These are phyloP conservation scores for Ceratina japonica DNA, from an alignment of 1,140 invertebrate genomes.

Conservation along the genomic window DNA sequence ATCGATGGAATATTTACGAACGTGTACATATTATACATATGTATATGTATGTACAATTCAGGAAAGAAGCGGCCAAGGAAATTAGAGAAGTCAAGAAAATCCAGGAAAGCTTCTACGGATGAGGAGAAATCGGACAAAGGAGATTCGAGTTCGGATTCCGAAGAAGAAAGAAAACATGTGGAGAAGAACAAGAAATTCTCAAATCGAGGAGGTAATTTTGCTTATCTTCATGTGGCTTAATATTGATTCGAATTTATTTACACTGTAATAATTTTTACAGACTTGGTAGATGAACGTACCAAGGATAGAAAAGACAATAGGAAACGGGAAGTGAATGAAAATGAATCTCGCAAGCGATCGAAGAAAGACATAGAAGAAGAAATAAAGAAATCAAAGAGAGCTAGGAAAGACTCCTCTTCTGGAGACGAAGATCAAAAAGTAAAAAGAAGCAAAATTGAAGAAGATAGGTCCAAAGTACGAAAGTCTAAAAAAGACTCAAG, in stretches of 20 bases:
- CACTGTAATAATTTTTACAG: slow-evolving; percentile 46
- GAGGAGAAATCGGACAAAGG: slow-evolving; percentile 76
- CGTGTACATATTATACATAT: neutral
- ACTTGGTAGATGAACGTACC: slow-evolving; percentile 66
- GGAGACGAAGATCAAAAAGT: slow-evolving; percentile 83
- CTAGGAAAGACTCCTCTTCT: slow-evolving; percentile 82
- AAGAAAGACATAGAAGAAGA: slow-evolving; percentile 77
- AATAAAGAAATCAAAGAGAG: slow-evolving; percentile 79
- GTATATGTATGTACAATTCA: slow-evolving; percentile 45
- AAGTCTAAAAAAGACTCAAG: slow-evolving; percentile 80
- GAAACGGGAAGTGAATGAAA: slow-evolving; percentile 77
- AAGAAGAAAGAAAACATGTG: slow-evolving; percentile 71
- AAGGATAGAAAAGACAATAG: slow-evolving; percentile 75
- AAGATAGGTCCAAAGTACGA: slow-evolving; percentile 79
- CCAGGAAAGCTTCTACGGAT: slow-evolving; percentile 72
- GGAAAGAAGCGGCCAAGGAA: slow-evolving; percentile 76
- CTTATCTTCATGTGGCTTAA: slow-evolving; percentile 4
- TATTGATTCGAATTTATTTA: neutral
- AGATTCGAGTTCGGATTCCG: slow-evolving; percentile 74
- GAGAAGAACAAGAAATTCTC: slow-evolving; percentile 73
- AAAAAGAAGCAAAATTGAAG: slow-evolving; percentile 81
- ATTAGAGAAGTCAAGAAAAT: slow-evolving; percentile 72
- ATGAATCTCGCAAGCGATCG: slow-evolving; percentile 76
- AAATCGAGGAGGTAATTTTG: slow-evolving; percentile 64
- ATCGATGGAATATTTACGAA: neutral